A percentile compares a stretch with the other conserved stretches of the same genome.
Evolutionary conservation across 2,888 invertebrate genomes (phyloP).

Genomic region (Caenorhabditis sp.): DNA sequence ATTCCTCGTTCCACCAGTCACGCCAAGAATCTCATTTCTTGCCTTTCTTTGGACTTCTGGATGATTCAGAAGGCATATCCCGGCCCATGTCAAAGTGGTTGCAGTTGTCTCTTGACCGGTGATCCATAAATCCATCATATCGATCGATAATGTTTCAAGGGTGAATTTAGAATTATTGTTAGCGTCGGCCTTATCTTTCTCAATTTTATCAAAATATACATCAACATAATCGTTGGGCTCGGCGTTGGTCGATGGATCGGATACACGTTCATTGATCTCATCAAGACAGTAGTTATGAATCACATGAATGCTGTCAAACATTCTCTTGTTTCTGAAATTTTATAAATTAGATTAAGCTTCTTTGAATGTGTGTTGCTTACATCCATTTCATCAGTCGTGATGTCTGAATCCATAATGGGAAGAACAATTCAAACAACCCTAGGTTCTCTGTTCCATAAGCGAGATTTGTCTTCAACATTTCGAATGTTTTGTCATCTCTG

Average conservation of each 20-base stretch:
- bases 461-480: slow-evolving; percentile 16
- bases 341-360: too few species aligned
- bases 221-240: slow-evolving; percentile 33
- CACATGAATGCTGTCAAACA: too few species aligned
- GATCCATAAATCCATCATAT: slow-evolving; percentile 46
- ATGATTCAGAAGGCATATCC: slow-evolving; percentile 36
- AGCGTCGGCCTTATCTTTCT: slow-evolving; percentile 18
- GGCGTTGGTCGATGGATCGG: too few species aligned
- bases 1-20: slow-evolving; percentile 31
- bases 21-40: slow-evolving; percentile 23
- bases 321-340: too few species aligned
- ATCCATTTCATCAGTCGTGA: slow-evolving; percentile 21
- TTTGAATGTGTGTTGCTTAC: too few species aligned
- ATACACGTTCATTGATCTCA: background rate
- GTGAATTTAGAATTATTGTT: slow-evolving; percentile 9
- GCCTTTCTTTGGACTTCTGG: slow-evolving; percentile 34
- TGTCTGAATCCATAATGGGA: slow-evolving; percentile 9
- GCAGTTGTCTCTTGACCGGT: slow-evolving; percentile 55
- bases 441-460: slow-evolving; percentile 16
- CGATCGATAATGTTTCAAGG: slow-evolving; percentile 25
- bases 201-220: slow-evolving; percentile 24
- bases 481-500: slow-evolving; percentile 17
- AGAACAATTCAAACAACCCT: slow-evolving; percentile 20
- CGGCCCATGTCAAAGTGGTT: slow-evolving; percentile 42
- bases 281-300: slow-evolving; percentile 1